Evolutionary conservation across 2,888 invertebrate species (phyloP).

Genomic region (Melanophora roralis): DNA sequence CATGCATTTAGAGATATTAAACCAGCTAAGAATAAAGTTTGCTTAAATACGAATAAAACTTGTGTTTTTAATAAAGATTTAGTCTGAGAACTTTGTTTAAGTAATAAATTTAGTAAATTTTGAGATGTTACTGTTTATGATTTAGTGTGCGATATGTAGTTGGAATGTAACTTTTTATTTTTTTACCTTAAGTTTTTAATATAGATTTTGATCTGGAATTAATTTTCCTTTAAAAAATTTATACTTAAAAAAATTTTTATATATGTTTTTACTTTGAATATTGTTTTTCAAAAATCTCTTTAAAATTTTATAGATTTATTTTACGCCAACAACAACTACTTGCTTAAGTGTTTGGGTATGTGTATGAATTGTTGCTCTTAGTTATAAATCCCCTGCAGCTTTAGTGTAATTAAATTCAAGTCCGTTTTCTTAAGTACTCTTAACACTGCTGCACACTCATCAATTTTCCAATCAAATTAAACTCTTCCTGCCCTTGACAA

Average conservation of each 20-base stretch:
- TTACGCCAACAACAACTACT: neutral
- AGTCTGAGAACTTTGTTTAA: no score
- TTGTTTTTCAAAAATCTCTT: constrained; percentile 31
- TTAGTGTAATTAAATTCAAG: constrained; percentile 62
- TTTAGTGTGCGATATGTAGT: no score
- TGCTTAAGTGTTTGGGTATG: neutral
- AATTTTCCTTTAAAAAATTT: constrained; percentile 1
- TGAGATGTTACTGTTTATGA: no score
- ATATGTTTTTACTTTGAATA: neutral
- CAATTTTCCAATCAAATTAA: constrained; percentile 63
- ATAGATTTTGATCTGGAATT: neutral
- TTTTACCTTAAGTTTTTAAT: neutral
- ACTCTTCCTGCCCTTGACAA: constrained; percentile 53
- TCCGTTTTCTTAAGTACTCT: constrained; percentile 61
- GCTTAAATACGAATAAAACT: no score
- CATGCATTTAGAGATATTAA: no score
- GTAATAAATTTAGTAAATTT: no score
- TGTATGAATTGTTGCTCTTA: constrained; percentile 22
- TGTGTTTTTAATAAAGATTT: no score
- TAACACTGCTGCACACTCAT: constrained; percentile 61
- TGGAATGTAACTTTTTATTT: neutral
- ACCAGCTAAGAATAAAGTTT: no score
- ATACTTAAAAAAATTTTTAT: neutral
- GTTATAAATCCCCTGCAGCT: constrained; percentile 58
- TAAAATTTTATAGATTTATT: neutral